Percentiles rank a stretch among this genome's conserved stretches.
Conservation (phyloP, 92 coral and sea anemone genomes). For the Metridium senile region DNA sequence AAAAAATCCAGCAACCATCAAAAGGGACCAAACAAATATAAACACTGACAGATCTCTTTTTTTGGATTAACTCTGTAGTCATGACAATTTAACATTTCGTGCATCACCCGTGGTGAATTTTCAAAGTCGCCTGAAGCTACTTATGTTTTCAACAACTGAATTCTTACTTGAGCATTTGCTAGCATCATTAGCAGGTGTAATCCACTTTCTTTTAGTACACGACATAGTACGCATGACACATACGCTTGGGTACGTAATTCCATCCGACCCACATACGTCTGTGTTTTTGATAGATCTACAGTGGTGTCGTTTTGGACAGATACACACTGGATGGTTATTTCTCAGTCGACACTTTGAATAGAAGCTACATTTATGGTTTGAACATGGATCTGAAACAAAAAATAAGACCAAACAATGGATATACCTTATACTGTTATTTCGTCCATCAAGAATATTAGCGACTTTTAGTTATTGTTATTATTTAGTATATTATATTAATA, state of each 20-base stretch:
- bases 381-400: neutral
- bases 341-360: neutral
- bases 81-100: neutral
- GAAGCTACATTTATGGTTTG: neutral
- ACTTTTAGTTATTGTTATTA: no score
- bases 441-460: no score
- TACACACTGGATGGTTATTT: neutral
- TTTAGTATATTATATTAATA: no score
- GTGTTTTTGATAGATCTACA: neutral
- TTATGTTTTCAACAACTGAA: neutral
- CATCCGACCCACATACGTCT: slow-evolving; percentile 4
- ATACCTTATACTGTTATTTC: neutral
- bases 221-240: neutral
- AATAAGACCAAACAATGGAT: neutral
- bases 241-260: neutral
- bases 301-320: neutral
- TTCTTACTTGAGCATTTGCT: neutral
- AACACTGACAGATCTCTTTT: no score
- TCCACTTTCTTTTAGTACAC: neutral
- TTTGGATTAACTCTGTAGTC: neutral
- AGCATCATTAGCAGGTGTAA: neutral
- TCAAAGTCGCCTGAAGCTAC: neutral
- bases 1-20: no score
- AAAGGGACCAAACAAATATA: no score
- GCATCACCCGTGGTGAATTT: neutral